Conservation (phyloP, 2,888 invertebrate genomes). For the Ecdyonurus torrentis region DNA sequence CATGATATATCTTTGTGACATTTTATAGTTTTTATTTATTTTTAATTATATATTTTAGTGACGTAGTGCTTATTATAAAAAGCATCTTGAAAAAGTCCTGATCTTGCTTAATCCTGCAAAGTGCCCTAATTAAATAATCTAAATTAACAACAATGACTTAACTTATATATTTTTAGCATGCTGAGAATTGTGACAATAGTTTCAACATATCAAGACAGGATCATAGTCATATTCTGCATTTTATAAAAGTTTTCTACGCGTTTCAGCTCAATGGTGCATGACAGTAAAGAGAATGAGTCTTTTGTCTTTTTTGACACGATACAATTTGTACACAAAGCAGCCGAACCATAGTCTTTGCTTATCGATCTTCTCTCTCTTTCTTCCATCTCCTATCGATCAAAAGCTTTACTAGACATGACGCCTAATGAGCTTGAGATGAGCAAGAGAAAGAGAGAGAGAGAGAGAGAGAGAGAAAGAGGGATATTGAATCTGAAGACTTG, state of each 20-base stretch:
- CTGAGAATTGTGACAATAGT: too few relatives aligned
- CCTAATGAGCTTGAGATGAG: not conserved
- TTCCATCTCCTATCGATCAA: not conserved
- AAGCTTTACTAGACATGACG: not conserved
- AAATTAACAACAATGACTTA: too few relatives aligned
- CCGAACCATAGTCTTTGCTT: not conserved
- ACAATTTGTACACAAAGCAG: not conserved
- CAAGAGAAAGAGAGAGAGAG: not conserved
- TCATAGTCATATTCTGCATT: not conserved
- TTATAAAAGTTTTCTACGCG: not conserved
- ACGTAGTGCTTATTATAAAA: too few relatives aligned
- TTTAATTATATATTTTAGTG: too few relatives aligned
- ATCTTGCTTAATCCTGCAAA: too few relatives aligned
- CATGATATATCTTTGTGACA: too few relatives aligned
- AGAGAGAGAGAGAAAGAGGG: not conserved
- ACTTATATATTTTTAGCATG: too few relatives aligned
- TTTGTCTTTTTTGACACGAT: constrained; percentile 1
- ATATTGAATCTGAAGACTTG: not conserved
- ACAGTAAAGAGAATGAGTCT: not conserved
- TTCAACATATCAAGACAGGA: too few relatives aligned
- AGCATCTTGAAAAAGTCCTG: too few relatives aligned
- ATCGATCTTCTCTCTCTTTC: not conserved
- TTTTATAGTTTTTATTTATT: too few relatives aligned
- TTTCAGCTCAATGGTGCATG: constrained; percentile 1
- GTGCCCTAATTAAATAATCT: too few relatives aligned